Conservation (phyloP, 2,113 vertebrate genomes). For the Melanostigma gelatinosum region DNA sequence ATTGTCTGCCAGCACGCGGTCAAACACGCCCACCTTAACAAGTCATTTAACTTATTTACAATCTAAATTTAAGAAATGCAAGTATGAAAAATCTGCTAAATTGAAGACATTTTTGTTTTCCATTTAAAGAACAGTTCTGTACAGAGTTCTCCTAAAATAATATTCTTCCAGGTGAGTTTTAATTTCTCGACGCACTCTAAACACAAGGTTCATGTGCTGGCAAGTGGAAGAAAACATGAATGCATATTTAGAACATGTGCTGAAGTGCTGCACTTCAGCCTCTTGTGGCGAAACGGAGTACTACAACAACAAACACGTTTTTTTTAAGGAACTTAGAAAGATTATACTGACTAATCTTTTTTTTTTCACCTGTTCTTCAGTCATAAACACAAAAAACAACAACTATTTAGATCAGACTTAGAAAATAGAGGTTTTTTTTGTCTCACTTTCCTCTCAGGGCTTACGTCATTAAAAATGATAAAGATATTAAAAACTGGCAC, state of each 20-base stretch:
- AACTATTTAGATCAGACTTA: background rate
- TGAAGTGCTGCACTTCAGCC: background rate
- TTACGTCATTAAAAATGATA: background rate
- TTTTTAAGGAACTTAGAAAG: background rate
- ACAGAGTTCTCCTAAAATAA: background rate
- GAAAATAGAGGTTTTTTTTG: background rate
- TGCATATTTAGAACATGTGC: background rate
- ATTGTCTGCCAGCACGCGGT: background rate
- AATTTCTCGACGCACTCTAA: too few species aligned
- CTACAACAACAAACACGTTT: background rate
- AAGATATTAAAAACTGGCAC: background rate
- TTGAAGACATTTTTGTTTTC: background rate
- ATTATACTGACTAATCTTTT: background rate
- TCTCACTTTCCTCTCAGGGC: background rate
- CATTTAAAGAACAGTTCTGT: background rate
- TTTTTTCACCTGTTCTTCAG: background rate
- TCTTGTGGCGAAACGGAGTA: background rate
- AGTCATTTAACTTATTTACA: background rate
- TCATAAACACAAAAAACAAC: background rate
- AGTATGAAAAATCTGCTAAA: constrained; percentile 26
- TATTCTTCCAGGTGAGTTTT: too few species aligned
- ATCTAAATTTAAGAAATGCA: background rate
- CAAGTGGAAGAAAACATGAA: background rate
- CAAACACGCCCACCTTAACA: constrained; percentile 8
- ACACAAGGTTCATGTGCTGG: background rate